Conservation (phyloP, 2,113 vertebrate genomes). For the Bubo scandiacus region DNA sequence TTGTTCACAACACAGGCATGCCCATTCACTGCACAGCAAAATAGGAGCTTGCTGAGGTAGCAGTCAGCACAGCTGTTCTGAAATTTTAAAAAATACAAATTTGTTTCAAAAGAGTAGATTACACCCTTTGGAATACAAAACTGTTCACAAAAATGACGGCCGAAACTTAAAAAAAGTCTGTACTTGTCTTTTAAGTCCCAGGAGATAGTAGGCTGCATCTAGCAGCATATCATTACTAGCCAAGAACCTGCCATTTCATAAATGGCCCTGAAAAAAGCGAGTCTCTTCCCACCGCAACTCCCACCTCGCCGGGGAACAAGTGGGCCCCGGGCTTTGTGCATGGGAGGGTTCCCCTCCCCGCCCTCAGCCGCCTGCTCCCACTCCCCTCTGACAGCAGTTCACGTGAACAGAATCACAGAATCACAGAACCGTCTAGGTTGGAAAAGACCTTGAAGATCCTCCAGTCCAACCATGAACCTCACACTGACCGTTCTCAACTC, state of each 20-base stretch:
- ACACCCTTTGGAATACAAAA: neutral
- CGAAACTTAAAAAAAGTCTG: neutral
- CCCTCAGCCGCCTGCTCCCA: accelerated
- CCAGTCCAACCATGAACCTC: too few relatives aligned
- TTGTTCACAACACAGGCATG: neutral
- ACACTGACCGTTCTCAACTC: too few relatives aligned
- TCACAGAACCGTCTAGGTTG: too few relatives aligned
- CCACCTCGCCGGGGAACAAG: accelerated
- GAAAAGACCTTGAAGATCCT: too few relatives aligned
- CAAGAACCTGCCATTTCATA: neutral
- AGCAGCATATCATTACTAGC: neutral
- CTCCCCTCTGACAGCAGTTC: neutral
- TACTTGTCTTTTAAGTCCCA: neutral
- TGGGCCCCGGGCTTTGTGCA: accelerated
- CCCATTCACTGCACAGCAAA: neutral
- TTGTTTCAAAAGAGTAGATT: neutral
- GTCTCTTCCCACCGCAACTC: accelerated
- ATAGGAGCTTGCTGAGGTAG: neutral
- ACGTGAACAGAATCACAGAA: accelerated
- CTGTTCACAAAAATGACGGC: neutral
- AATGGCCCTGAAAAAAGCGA: accelerated
- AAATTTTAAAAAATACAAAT: neutral
- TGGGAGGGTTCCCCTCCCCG: neutral
- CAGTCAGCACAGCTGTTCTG: neutral
- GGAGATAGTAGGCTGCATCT: neutral